A percentile compares a stretch with the other conserved stretches of the same genome.
These are phyloP conservation scores for Calidris pygmaea DNA, from an alignment of 2,113 vertebrate species.

Conservation along the genomic window DNA sequence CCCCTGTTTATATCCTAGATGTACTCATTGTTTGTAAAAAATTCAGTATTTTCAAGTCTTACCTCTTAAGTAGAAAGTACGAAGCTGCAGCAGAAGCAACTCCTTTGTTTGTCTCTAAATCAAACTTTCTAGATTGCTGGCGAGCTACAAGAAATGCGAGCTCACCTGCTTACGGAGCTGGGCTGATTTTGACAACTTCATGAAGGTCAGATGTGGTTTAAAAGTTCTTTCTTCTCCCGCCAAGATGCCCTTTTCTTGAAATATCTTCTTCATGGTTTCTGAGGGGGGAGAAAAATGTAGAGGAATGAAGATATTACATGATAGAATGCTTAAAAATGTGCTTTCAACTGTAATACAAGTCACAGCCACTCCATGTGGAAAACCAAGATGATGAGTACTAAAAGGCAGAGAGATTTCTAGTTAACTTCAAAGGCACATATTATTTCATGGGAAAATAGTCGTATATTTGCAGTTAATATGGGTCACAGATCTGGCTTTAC, in stretches of 20 bases:
- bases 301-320: neutral
- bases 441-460: neutral
- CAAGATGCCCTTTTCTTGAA: conserved; percentile 86
- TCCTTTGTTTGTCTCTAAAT: neutral
- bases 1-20: neutral
- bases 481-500: neutral
- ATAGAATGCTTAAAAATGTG: neutral
- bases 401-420: neutral
- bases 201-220: conserved; percentile 94
- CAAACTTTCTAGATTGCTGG: neutral
- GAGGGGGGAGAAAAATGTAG: conserved; percentile 9
- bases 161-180: conserved; percentile 84
- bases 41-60: neutral
- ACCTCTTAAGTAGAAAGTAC: neutral
- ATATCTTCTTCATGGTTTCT: conserved; percentile 83
- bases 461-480: neutral
- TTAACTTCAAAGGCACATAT: neutral
- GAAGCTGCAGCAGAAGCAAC: neutral
- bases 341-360: conserved; percentile 12
- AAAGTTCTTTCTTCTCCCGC: conserved; percentile 80
- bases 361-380: conserved; percentile 24
- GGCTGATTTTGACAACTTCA: conserved; percentile 90
- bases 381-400: conserved; percentile 13
- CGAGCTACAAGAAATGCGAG: neutral
- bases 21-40: neutral